phyloP scores from a whole-genome alignment of 2,797 vertebrate species.

The Ceyx erithaca region DNA sequence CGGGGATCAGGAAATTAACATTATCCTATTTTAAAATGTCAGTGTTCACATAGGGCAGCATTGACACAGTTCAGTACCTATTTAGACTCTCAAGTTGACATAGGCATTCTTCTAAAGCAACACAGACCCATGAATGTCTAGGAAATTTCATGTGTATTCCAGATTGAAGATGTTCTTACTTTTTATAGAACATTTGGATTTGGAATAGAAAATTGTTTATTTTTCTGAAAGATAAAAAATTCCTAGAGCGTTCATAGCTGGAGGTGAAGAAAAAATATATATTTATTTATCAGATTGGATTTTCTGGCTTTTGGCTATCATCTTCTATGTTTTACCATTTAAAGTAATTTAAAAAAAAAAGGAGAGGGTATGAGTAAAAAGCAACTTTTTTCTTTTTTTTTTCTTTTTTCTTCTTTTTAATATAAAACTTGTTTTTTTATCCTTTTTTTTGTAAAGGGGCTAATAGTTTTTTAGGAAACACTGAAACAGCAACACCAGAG shows the following conservation, averaged over 20 bases:
- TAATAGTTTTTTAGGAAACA: not conserved
- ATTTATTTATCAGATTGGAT: not conserved
- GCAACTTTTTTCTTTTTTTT: not conserved
- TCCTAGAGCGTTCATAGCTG: not conserved
- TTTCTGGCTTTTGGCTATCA: not conserved
- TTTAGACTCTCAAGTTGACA: not conserved
- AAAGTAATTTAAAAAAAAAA: not conserved
- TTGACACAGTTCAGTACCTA: not conserved
- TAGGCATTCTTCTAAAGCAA: not conserved
- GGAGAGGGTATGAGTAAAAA: rapidly evolving
- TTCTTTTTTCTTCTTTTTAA: not conserved
- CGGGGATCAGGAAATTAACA: not conserved
- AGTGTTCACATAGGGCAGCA: rapidly evolving
- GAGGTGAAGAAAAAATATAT: not conserved
- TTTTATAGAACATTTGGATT: not conserved
- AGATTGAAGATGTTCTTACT: not conserved
- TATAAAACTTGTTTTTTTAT: not conserved
- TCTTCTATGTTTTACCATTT: not conserved
- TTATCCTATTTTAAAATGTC: not conserved
- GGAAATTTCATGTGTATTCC: not conserved
- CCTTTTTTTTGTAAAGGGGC: not conserved
- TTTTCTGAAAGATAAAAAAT: not conserved
- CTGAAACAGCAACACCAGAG: not conserved
- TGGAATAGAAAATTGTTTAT: not conserved
- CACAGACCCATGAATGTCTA: not conserved